Percentiles rank a stretch among this genome's conserved stretches.
Evolutionary conservation across 2,888 invertebrate species (phyloP).

Genomic region (Melipona bicolor): DNA sequence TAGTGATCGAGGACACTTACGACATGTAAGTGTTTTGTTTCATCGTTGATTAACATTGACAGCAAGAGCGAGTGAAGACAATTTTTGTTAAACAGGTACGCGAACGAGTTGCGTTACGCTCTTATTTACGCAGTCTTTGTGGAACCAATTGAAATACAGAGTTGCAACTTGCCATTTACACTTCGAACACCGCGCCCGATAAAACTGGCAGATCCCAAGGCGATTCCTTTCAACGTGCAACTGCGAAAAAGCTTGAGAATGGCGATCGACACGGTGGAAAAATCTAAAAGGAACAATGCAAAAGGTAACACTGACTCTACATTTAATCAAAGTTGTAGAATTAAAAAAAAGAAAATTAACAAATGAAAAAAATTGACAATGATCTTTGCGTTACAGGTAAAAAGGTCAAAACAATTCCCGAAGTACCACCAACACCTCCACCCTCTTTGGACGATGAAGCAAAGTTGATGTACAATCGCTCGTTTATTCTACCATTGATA

Average conservation of each 20-base stretch:
- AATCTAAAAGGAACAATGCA: neutral
- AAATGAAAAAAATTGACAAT: neutral
- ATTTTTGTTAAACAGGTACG: conserved; percentile 68
- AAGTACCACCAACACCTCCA: conserved; percentile 23
- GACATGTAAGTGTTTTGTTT: conserved; percentile 65
- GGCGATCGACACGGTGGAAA: neutral
- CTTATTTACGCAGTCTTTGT: conserved; percentile 70
- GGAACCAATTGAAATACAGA: conserved; percentile 60
- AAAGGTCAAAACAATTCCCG: neutral
- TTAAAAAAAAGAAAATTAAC: neutral
- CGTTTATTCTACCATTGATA: conserved; percentile 69
- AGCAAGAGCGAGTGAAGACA: neutral
- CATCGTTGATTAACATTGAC: neutral
- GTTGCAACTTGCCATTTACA: conserved; percentile 65
- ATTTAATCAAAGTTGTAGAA: no score
- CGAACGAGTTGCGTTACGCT: conserved; percentile 69
- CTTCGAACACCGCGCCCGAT: conserved; percentile 66
- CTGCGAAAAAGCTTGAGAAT: conserved; percentile 18
- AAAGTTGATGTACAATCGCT: conserved; percentile 47
- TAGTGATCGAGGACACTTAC: conserved; percentile 72
- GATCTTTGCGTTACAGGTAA: conserved; percentile 44
- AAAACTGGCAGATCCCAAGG: conserved; percentile 41
- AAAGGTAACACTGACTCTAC: conserved; percentile 4
- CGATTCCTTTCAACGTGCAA: conserved; percentile 8
- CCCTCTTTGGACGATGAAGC: conserved; percentile 63